phyloP scores from a whole-genome alignment of 2,888 invertebrate species.

The Ypsolopha sequella region DNA sequence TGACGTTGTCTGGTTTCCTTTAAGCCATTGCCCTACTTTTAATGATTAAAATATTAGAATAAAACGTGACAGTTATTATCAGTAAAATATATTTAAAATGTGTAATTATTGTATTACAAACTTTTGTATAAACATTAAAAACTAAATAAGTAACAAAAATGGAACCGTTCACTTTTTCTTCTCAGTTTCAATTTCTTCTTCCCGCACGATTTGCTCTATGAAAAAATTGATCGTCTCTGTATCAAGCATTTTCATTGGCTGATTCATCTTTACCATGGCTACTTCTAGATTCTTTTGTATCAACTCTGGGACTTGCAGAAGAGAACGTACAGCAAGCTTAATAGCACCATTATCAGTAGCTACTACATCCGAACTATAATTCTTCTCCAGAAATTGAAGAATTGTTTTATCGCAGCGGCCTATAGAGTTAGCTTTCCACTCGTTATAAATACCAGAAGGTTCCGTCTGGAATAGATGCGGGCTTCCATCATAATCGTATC shows the following conservation, averaged over 20 bases:
- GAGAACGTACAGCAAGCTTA: neutral
- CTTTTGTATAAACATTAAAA: too few species aligned
- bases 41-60: too few species aligned
- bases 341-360: conserved; percentile 54
- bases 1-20: too few species aligned
- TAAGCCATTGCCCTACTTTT: too few species aligned
- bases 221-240: too few species aligned
- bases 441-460: conserved; percentile 89
- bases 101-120: too few species aligned
- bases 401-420: conserved; percentile 95
- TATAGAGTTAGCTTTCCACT: conserved; percentile 97
- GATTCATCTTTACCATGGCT: conserved; percentile 52
- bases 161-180: neutral
- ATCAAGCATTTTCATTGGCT: conserved; percentile 77
- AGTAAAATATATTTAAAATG: too few species aligned
- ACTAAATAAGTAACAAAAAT: too few species aligned
- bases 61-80: too few species aligned
- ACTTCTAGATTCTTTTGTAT: neutral
- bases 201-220: conserved; percentile 76
- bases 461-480: conserved; percentile 97
- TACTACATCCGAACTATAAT: conserved; percentile 85
- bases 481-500: conserved; percentile 93
- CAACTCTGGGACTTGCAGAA: neutral
- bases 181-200: conserved; percentile 91
- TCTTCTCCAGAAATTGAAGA: conserved; percentile 94